A percentile compares a stretch with the other conserved stretches of the same genome.
These are phyloP conservation scores for Apocheima hispidaria DNA, from an alignment of 2,888 invertebrate genomes.

Conservation along the genomic window DNA sequence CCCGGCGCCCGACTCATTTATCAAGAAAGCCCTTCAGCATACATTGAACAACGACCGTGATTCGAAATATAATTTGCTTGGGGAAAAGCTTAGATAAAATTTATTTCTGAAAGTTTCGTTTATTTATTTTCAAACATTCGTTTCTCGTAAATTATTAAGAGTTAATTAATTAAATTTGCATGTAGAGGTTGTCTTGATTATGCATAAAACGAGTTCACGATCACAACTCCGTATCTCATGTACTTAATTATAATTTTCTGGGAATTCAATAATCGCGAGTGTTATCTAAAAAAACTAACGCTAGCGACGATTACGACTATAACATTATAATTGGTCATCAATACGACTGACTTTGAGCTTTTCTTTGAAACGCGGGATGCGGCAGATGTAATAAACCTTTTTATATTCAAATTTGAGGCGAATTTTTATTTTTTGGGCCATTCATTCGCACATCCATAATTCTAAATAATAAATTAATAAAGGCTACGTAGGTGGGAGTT, in stretches of 20 bases:
- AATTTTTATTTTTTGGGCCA: constrained; percentile 37
- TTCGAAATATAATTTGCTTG: constrained; percentile 1
- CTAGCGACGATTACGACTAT: constrained; percentile 39
- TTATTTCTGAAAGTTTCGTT: neutral
- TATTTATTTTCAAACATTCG: neutral
- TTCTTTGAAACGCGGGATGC: constrained; percentile 48
- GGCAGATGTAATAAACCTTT: constrained; percentile 29
- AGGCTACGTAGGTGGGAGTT: constrained; percentile 19
- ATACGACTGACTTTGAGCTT: constrained; percentile 48
- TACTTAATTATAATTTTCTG: constrained; percentile 42
- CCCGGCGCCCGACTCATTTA: constrained; percentile 14
- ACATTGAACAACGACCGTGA: constrained; percentile 1
- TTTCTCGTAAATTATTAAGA: constrained; percentile 16
- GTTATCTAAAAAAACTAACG: constrained; percentile 35
- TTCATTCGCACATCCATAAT: constrained; percentile 33
- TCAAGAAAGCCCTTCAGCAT: neutral
- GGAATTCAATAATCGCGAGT: constrained; percentile 42
- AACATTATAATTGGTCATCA: constrained; percentile 59
- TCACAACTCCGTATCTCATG: constrained; percentile 31
- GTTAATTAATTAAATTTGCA: constrained; percentile 31
- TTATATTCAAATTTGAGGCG: constrained; percentile 19
- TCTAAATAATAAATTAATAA: constrained; percentile 16
- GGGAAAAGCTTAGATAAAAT: neutral
- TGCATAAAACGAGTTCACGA: constrained; percentile 39
- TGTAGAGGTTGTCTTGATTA: constrained; percentile 38